These are phyloP conservation scores for Rhagophthalmus giganteus DNA, from an alignment of 2,888 invertebrate species.

Conservation along the genomic window DNA sequence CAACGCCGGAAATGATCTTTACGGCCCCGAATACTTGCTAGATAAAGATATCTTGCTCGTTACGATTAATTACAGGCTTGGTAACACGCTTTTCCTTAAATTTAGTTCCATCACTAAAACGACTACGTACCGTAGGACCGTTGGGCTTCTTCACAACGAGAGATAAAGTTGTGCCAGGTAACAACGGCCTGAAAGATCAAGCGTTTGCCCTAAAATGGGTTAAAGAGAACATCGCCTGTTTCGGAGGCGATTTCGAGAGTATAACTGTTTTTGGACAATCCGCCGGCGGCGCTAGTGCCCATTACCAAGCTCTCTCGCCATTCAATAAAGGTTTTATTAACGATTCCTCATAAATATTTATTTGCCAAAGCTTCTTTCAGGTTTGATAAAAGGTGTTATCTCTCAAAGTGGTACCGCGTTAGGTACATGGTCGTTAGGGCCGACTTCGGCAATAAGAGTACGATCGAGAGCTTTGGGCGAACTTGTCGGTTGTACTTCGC, in stretches of 20 bases:
- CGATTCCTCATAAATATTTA: no score
- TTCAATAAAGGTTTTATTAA: constrained; percentile 48
- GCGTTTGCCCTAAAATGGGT: constrained; percentile 49
- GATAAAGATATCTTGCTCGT: constrained; percentile 72
- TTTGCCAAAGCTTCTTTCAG: background rate
- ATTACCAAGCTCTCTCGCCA: constrained; percentile 51
- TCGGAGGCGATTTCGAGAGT: constrained; percentile 45
- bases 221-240: constrained; percentile 33
- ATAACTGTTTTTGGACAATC: constrained; percentile 52
- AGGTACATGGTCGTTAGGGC: constrained; percentile 35
- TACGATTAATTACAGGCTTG: constrained; percentile 70
- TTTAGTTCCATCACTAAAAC: background rate
- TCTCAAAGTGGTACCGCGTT: constrained; percentile 56
- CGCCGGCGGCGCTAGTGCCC: constrained; percentile 52
- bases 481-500: constrained; percentile 64
- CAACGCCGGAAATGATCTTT: constrained; percentile 66
- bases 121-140: constrained; percentile 42
- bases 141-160: constrained; percentile 43
- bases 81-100: no score
- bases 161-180: constrained; percentile 49
- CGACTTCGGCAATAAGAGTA: constrained; percentile 61
- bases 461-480: constrained; percentile 65
- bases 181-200: constrained; percentile 37
- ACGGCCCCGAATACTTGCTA: constrained; percentile 70
- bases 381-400: constrained; percentile 60